Conservation (phyloP, 2,797 vertebrate species). For the Anolis apletophallus region DNA sequence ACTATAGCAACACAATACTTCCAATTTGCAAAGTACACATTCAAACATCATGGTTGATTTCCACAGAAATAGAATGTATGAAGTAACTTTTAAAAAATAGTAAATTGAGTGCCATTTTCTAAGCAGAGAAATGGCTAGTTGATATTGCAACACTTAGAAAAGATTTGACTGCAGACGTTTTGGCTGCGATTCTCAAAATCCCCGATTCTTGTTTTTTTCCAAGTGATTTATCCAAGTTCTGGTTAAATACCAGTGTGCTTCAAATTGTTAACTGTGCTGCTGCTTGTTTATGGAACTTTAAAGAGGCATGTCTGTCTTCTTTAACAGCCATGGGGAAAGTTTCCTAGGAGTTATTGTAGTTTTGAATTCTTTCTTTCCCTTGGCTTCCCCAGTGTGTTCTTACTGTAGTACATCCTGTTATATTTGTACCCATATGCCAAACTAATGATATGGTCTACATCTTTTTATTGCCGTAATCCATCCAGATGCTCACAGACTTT, state of each 20-base stretch:
- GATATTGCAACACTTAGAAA: not conserved
- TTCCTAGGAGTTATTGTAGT: slow-evolving; percentile 32
- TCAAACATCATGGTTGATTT: not conserved
- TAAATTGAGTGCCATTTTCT: not conserved
- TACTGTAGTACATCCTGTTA: slow-evolving; percentile 49
- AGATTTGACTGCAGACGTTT: no score
- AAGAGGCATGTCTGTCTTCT: slow-evolving; percentile 50
- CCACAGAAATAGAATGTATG: fast-evolving
- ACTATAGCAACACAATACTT: not conserved
- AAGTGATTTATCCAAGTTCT: not conserved
- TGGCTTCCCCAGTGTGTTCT: slow-evolving; percentile 35
- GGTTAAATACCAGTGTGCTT: not conserved
- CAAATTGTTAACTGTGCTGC: slow-evolving; percentile 34
- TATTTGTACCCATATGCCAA: not conserved
- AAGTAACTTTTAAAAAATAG: not conserved
- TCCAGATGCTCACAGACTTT: fast-evolving
- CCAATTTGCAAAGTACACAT: not conserved
- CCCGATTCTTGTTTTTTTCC: no score
- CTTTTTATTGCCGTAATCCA: fast-evolving
- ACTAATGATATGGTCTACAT: not conserved
- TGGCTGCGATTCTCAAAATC: no score
- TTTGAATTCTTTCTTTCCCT: slow-evolving; percentile 29
- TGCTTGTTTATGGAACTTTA: slow-evolving; percentile 7
- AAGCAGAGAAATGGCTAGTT: not conserved
- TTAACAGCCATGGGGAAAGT: slow-evolving; percentile 46